Evolutionary conservation across 2,797 vertebrate species (phyloP).

Genomic region (Nasua narica): DNA sequence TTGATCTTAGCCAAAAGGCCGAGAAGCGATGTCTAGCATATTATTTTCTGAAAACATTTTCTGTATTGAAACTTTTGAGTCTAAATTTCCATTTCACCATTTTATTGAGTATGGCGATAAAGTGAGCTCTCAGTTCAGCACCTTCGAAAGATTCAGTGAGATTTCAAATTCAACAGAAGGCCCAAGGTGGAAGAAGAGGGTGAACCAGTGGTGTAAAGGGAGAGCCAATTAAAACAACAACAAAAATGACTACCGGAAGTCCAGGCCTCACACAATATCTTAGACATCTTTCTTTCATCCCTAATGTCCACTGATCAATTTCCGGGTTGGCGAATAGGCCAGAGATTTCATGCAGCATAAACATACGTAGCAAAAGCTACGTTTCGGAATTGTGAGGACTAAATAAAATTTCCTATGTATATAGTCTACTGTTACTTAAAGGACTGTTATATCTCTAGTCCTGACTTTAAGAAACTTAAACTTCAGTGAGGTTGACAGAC

Average conservation of each 20-base stretch:
- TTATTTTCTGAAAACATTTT: conserved; percentile 16
- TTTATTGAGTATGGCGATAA: background rate
- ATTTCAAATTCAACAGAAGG: conserved; percentile 13
- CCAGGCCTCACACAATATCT: background rate
- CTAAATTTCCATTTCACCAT: background rate
- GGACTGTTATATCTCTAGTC: background rate
- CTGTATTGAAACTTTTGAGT: background rate
- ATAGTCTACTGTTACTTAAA: background rate
- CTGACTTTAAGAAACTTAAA: background rate
- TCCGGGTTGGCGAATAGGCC: background rate
- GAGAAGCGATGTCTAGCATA: too few species aligned
- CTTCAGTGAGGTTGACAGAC: background rate
- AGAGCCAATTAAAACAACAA: background rate
- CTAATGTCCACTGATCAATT: background rate
- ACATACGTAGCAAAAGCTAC: background rate
- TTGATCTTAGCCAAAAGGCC: too few species aligned
- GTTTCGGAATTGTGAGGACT: background rate
- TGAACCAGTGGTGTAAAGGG: background rate
- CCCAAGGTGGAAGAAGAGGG: background rate
- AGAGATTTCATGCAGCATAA: background rate
- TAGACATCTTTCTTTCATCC: background rate
- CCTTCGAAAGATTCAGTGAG: background rate
- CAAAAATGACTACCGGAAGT: background rate
- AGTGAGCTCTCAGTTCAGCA: background rate
- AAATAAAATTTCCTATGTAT: background rate